Percentiles rank a stretch among this genome's conserved stretches.
These are phyloP conservation scores for Tolypeutes matacus DNA, from an alignment of 2,797 vertebrate species.

Conservation along the genomic window DNA sequence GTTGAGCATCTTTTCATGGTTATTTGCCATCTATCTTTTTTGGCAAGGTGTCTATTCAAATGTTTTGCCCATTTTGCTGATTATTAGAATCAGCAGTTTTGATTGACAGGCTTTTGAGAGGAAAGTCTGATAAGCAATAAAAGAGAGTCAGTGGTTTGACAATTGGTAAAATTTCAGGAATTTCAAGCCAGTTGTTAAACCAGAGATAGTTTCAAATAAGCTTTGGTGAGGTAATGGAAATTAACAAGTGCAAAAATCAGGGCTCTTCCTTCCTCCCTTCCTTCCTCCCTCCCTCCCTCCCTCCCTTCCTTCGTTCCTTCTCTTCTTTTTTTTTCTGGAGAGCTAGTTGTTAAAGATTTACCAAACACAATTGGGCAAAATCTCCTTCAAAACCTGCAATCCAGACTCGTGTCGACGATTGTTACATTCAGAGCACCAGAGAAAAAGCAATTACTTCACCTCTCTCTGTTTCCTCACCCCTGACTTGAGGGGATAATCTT, in stretches of 20 bases:
- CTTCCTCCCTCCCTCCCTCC: neutral
- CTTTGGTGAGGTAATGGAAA: neutral
- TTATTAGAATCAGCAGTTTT: too few species aligned
- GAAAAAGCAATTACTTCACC: neutral
- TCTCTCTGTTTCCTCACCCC: neutral
- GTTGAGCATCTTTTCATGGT: too few species aligned
- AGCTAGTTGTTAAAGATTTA: neutral
- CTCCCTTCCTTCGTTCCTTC: neutral
- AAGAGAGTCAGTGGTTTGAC: neutral
- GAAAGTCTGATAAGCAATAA: conserved; percentile 42
- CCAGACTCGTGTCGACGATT: neutral
- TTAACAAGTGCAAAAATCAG: neutral
- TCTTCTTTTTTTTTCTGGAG: neutral
- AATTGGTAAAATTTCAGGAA: neutral
- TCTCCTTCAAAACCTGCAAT: neutral
- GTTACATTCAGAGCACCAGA: neutral
- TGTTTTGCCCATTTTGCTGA: too few species aligned
- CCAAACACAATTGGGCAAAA: neutral
- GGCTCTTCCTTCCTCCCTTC: neutral
- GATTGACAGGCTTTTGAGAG: conserved; percentile 6
- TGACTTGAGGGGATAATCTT: neutral
- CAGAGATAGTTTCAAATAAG: neutral
- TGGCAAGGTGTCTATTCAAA: too few species aligned
- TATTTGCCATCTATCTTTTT: too few species aligned
- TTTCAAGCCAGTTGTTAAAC: neutral